Conservation (phyloP, 2,113 vertebrate species). For the Gorsachius goisagi region DNA sequence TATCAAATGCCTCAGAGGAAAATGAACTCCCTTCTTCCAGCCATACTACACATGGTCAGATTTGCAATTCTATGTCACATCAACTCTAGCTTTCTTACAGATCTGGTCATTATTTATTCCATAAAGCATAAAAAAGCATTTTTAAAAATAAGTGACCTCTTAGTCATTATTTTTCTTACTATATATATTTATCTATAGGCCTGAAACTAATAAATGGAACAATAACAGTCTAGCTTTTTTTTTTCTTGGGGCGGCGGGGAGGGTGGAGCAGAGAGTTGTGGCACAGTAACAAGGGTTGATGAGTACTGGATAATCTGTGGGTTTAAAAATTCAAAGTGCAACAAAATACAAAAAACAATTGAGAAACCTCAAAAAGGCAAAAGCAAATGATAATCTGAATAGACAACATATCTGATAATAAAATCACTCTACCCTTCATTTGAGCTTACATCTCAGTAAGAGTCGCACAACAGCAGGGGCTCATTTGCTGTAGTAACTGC, state of each 20-base stretch:
- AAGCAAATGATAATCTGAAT: not conserved
- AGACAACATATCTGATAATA: not conserved
- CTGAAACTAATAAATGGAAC: not conserved
- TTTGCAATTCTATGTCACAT: not conserved
- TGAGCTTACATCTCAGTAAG: not conserved
- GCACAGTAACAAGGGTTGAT: not conserved
- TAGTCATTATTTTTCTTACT: not conserved
- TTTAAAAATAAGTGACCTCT: not conserved
- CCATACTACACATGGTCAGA: not conserved
- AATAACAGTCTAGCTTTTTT: not conserved
- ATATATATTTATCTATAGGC: not conserved
- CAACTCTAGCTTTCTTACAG: not conserved
- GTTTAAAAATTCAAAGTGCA: not conserved
- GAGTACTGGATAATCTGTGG: not conserved
- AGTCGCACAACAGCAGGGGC: not conserved
- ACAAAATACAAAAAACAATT: not conserved
- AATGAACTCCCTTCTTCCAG: not conserved
- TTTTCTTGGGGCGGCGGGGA: not conserved
- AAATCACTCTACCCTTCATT: not conserved
- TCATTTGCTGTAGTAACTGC: not conserved
- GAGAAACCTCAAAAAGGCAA: not conserved
- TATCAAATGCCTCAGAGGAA: not conserved
- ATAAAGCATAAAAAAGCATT: not conserved
- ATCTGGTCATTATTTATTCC: not conserved
- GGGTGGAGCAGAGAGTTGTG: not conserved